Evolutionary conservation across 2,888 invertebrate species (phyloP).

Genomic region (Hoplodrina ambigua): DNA sequence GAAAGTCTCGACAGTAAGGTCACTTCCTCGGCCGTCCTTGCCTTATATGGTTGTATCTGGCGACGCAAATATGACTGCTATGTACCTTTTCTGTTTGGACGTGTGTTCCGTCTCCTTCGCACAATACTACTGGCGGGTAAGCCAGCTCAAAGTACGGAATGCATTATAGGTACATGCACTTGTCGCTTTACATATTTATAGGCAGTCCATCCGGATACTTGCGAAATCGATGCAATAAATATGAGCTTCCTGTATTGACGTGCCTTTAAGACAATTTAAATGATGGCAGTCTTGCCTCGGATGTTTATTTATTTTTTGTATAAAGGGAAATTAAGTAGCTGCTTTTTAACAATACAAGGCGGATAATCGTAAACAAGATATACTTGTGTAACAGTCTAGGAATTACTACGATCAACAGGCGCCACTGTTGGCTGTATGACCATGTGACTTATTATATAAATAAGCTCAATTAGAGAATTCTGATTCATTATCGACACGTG

Average conservation of each 20-base stretch:
- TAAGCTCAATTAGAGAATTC: slow-evolving; percentile 45
- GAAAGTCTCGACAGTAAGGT: slow-evolving; percentile 75
- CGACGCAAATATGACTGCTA: slow-evolving; percentile 66
- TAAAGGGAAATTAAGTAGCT: slow-evolving; percentile 6
- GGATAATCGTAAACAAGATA: not conserved
- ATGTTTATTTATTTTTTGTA: slow-evolving; percentile 26
- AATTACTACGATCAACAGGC: slow-evolving; percentile 31
- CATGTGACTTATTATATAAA: slow-evolving; percentile 38
- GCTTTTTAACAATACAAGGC: slow-evolving; percentile 16
- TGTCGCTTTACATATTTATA: slow-evolving; percentile 62
- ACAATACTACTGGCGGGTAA: slow-evolving; percentile 46
- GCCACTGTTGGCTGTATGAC: slow-evolving; percentile 5
- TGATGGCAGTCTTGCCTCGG: slow-evolving; percentile 30
- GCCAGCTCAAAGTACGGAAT: slow-evolving; percentile 46
- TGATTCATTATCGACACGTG: slow-evolving; percentile 6
- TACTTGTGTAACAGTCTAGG: slow-evolving; percentile 21
- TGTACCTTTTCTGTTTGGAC: slow-evolving; percentile 62
- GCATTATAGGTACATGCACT: slow-evolving; percentile 51
- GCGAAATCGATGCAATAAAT: slow-evolving; percentile 53
- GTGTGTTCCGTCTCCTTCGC: slow-evolving; percentile 58
- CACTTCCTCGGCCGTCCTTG: slow-evolving; percentile 78
- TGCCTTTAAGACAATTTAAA: slow-evolving; percentile 49
- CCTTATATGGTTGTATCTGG: slow-evolving; percentile 79
- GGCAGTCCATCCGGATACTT: slow-evolving; percentile 56
- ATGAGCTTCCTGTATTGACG: slow-evolving; percentile 54